Conservation (phyloP, 2,888 invertebrate species). For the Agapetus fuscipes region DNA sequence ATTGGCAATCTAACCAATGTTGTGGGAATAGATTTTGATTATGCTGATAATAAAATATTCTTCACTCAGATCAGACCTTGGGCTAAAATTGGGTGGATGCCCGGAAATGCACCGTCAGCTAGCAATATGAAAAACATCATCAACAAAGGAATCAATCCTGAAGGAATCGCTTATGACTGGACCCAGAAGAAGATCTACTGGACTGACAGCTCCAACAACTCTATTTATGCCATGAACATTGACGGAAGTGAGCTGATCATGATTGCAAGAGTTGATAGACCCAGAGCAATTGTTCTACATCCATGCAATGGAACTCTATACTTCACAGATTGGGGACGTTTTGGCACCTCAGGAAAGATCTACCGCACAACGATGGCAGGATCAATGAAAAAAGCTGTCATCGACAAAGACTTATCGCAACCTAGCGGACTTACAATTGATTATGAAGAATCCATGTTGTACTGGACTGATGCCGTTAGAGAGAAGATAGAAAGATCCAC, state of each 20-base stretch:
- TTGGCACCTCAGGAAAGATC: slow-evolving; percentile 88
- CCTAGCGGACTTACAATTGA: slow-evolving; percentile 95
- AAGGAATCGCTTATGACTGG: slow-evolving; percentile 96
- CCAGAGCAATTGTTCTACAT: slow-evolving; percentile 90
- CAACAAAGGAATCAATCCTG: slow-evolving; percentile 77
- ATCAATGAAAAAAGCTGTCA: slow-evolving; percentile 76
- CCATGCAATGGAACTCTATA: slow-evolving; percentile 94
- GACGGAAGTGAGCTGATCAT: slow-evolving; percentile 81
- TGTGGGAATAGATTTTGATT: slow-evolving; percentile 94
- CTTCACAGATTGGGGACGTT: slow-evolving; percentile 94
- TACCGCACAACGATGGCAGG: slow-evolving; percentile 96
- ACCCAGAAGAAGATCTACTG: slow-evolving; percentile 95
- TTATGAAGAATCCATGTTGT: slow-evolving; percentile 83
- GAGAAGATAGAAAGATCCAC: slow-evolving; percentile 92
- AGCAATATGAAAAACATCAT: slow-evolving; percentile 58
- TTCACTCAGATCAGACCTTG: slow-evolving; percentile 92
- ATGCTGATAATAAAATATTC: slow-evolving; percentile 73
- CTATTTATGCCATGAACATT: slow-evolving; percentile 89
- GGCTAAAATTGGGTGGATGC: slow-evolving; percentile 77
- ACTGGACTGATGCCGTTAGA: slow-evolving; percentile 95
- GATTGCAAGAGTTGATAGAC: slow-evolving; percentile 88
- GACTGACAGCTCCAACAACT: slow-evolving; percentile 92
- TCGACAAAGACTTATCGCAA: slow-evolving; percentile 84
- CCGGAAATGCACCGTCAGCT: slow-evolving; percentile 57
- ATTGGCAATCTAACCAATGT: slow-evolving; percentile 82